Percentiles rank a stretch among this genome's conserved stretches.
Conservation (phyloP, 2,888 invertebrate genomes). For the Netelia fuscicornis region DNA sequence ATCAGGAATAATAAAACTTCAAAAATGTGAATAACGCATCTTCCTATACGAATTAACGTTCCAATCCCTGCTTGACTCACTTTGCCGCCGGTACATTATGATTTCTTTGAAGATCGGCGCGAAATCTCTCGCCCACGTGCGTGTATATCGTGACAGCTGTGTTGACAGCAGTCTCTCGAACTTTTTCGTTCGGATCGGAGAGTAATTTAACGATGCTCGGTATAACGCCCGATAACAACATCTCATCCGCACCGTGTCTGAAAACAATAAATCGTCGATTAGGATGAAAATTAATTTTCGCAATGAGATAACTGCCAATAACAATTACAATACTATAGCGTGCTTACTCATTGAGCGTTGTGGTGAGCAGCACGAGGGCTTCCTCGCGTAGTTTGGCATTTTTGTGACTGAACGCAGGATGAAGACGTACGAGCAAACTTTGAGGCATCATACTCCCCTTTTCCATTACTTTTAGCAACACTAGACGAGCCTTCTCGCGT, state of each 20-base stretch:
- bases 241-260: slow-evolving; percentile 94
- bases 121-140: slow-evolving; percentile 95
- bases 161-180: slow-evolving; percentile 94
- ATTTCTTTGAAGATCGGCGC: slow-evolving; percentile 93
- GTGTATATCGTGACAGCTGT: slow-evolving; percentile 96
- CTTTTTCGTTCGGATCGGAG: slow-evolving; percentile 94
- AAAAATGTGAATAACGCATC: neutral
- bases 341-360: slow-evolving; percentile 92
- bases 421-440: slow-evolving; percentile 90
- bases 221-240: slow-evolving; percentile 93
- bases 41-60: neutral
- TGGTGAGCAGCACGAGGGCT: slow-evolving; percentile 92
- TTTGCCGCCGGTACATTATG: slow-evolving; percentile 92
- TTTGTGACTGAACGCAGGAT: slow-evolving; percentile 92
- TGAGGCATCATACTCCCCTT: slow-evolving; percentile 90
- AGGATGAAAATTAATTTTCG: slow-evolving; percentile 37
- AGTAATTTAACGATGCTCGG: slow-evolving; percentile 93
- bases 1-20: neutral
- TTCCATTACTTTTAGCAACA: slow-evolving; percentile 91
- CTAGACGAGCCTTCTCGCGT: slow-evolving; percentile 90
- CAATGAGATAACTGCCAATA: neutral
- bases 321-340: neutral
- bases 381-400: slow-evolving; percentile 97
- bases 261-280: slow-evolving; percentile 48
- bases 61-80: slow-evolving; percentile 74